Evolutionary conservation across 37 sponge, comb jelly and placozoan species (phyloP).

Genomic region (Hormiphora californensis): DNA sequence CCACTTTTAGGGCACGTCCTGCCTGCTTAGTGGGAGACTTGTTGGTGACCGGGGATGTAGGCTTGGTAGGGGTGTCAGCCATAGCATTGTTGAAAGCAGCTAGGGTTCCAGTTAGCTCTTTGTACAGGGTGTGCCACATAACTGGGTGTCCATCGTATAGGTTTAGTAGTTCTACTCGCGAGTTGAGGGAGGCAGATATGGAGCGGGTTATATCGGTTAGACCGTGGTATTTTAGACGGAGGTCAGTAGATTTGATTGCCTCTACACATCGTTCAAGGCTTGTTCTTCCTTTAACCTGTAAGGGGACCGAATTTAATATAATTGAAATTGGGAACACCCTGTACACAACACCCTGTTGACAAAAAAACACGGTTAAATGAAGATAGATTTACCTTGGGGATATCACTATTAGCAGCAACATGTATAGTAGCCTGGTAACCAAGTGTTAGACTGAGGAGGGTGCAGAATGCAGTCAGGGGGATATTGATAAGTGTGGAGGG

Average conservation of each 20-base stretch:
- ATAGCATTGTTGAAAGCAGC: background rate
- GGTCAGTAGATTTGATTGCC: background rate
- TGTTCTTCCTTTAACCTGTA: constrained; percentile 6
- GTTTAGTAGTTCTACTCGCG: background rate
- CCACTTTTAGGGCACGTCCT: no score
- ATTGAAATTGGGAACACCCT: background rate
- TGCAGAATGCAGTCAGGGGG: background rate
- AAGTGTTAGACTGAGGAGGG: background rate
- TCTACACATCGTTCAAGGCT: constrained; percentile 9
- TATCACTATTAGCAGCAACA: background rate
- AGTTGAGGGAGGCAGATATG: background rate
- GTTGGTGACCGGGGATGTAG: no score
- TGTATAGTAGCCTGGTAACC: constrained; percentile 5
- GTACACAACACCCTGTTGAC: no score
- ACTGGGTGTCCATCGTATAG: constrained; percentile 37
- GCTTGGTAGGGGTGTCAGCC: no score
- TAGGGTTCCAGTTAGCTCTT: background rate
- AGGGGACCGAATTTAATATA: background rate
- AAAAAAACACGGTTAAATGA: no score
- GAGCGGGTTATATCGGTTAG: background rate
- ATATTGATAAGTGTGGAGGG: constrained; percentile 19
- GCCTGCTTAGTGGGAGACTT: no score
- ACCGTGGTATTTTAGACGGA: background rate
- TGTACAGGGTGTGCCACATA: constrained; percentile 31
- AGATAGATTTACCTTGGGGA: constrained; percentile 53